These are phyloP conservation scores for Nemopilema nomurai DNA, from an alignment of 30 jellyfish, hydroid and myxozoan species.

Conservation along the genomic window DNA sequence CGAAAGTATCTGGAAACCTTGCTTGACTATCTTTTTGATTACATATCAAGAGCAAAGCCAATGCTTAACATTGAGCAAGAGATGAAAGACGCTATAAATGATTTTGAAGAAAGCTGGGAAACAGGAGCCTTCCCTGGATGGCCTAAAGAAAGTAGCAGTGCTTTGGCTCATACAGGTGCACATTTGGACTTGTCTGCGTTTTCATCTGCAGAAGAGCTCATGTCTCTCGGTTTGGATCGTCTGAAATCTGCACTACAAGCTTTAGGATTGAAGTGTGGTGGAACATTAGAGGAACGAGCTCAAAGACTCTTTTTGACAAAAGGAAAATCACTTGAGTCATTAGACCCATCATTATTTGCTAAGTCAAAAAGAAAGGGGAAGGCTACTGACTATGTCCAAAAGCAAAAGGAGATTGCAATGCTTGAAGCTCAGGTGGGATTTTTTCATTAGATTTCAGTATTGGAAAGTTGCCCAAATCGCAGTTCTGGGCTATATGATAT, in stretches of 20 bases:
- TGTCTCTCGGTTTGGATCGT: constrained; percentile 96
- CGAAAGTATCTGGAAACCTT: constrained; percentile 72
- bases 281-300: constrained; percentile 93
- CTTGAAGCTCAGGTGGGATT: constrained; percentile 85
- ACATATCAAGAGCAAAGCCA: constrained; percentile 84
- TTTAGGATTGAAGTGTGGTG: constrained; percentile 89
- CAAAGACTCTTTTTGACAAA: constrained; percentile 83
- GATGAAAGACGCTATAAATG: constrained; percentile 68
- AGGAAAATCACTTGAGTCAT: constrained; percentile 69
- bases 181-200: constrained; percentile 90
- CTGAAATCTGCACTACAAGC: constrained; percentile 93
- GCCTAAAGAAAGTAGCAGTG: constrained; percentile 99
- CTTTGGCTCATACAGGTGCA: constrained; percentile 87
- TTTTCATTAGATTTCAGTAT: not conserved
- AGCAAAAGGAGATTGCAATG: constrained; percentile 85
- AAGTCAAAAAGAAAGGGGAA: constrained; percentile 85
- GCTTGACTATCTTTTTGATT: constrained; percentile 79
- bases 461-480: not conserved
- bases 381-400: constrained; percentile 62
- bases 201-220: constrained; percentile 93
- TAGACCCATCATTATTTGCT: constrained; percentile 80
- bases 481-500: not conserved
- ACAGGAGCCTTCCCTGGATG: constrained; percentile 96
- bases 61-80: constrained; percentile 82
- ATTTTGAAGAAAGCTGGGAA: constrained; percentile 78